Percentiles rank a stretch among this genome's conserved stretches.
Evolutionary conservation across 2,113 vertebrate species (phyloP).

Genomic region (Amblyopsis rosae): DNA sequence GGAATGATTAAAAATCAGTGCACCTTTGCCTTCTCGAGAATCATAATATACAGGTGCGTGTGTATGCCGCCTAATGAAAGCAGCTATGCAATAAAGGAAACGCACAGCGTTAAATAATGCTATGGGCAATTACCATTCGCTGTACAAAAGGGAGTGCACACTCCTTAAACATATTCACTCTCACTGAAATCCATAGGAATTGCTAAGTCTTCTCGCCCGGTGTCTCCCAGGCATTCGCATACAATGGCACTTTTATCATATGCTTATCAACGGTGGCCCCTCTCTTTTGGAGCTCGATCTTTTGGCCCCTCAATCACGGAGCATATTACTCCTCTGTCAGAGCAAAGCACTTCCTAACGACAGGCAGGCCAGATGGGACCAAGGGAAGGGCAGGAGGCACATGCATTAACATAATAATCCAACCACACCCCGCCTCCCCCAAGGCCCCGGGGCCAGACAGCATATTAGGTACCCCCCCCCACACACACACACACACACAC

Average conservation of each 20-base stretch:
- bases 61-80: slow-evolving; percentile 42
- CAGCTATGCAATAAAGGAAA: slow-evolving; percentile 46
- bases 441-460: slow-evolving; percentile 95
- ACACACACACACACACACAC: slow-evolving; percentile 3
- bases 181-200: slow-evolving; percentile 72
- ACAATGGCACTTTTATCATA: slow-evolving; percentile 84
- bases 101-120: slow-evolving; percentile 55
- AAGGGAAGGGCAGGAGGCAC: slow-evolving; percentile 96
- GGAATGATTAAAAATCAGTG: slow-evolving; percentile 51
- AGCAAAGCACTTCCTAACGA: slow-evolving; percentile 97
- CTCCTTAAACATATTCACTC: slow-evolving; percentile 73
- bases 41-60: slow-evolving; percentile 30
- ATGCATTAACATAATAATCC: slow-evolving; percentile 99
- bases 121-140: slow-evolving; percentile 72
- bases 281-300: slow-evolving; percentile 83
- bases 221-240: slow-evolving; percentile 71
- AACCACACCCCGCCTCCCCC: slow-evolving; percentile 84
- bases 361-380: slow-evolving; percentile 97
- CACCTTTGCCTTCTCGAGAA: slow-evolving; percentile 12
- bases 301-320: slow-evolving; percentile 99
- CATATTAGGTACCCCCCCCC: slow-evolving; percentile 86
- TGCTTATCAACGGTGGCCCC: slow-evolving; percentile 86
- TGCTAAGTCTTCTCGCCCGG: slow-evolving; percentile 53
- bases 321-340: slow-evolving; percentile 99
- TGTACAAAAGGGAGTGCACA: slow-evolving; percentile 45